Percentiles rank a stretch among this genome's conserved stretches.
Conservation (phyloP, 2,888 invertebrate species). For the Priocnemis perturbator region DNA sequence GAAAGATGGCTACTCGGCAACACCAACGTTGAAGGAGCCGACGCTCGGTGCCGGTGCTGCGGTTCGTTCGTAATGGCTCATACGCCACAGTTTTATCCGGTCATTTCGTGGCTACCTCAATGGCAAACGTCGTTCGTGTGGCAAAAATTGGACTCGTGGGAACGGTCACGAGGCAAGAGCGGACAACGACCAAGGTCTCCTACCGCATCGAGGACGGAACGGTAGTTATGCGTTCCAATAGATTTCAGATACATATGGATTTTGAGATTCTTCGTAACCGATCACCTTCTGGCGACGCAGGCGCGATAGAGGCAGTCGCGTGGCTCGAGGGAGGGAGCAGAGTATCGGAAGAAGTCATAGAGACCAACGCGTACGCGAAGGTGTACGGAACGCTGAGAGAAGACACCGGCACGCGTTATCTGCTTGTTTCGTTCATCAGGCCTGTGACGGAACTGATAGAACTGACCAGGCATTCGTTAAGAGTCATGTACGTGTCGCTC, state of each 20-base stretch:
- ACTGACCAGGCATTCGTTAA: conserved; percentile 82
- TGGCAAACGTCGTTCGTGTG: too few species aligned
- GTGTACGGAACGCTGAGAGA: conserved; percentile 81
- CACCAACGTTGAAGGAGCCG: too few species aligned
- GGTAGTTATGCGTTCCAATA: conserved; percentile 67
- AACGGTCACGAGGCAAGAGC: conserved; percentile 79
- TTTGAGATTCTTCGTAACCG: background rate
- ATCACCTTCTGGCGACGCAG: conserved; percentile 41
- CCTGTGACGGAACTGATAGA: conserved; percentile 81
- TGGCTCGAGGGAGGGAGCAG: conserved; percentile 76
- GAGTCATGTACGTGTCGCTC: conserved; percentile 80
- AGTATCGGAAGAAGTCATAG: conserved; percentile 69
- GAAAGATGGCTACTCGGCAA: too few species aligned
- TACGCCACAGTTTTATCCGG: too few species aligned
- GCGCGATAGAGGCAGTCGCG: conserved; percentile 62
- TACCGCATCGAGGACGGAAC: conserved; percentile 81
- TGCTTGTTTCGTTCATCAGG: conserved; percentile 81
- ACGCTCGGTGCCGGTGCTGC: too few species aligned
- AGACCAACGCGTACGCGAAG: conserved; percentile 75
- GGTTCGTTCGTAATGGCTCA: too few species aligned
- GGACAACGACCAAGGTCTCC: conserved; percentile 80
- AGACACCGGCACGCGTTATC: conserved; percentile 79
- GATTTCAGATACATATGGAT: background rate
- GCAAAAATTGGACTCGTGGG: too few species aligned
- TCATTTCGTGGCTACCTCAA: too few species aligned